A percentile compares a stretch with the other conserved stretches of the same genome.
These are phyloP conservation scores for Phrixothrix hirtus DNA, from an alignment of 2,888 invertebrate species.

Conservation along the genomic window DNA sequence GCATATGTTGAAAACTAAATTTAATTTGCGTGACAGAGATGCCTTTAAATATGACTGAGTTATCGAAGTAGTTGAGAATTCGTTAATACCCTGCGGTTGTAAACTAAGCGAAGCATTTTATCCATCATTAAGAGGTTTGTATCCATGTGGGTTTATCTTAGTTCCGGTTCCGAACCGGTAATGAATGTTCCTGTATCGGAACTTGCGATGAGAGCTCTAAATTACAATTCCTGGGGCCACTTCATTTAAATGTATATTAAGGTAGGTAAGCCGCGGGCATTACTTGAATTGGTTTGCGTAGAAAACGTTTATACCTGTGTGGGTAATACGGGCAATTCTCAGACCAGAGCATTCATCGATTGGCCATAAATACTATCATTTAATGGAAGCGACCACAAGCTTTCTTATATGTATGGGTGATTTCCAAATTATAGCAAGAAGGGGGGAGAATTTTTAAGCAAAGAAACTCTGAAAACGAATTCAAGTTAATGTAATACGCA, in stretches of 20 bases:
- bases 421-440: no score
- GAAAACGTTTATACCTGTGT: constrained; percentile 26
- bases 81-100: constrained; percentile 3
- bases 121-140: constrained; percentile 40
- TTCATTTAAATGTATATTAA: constrained; percentile 36
- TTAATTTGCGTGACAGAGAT: constrained; percentile 7
- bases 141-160: constrained; percentile 39
- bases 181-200: constrained; percentile 42
- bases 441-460: no score
- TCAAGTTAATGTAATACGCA: no score
- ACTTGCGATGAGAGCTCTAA: constrained; percentile 32
- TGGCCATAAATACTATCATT: constrained; percentile 16
- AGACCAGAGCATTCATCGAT: constrained; percentile 20
- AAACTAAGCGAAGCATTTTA: constrained; percentile 38
- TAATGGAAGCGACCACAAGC: no score
- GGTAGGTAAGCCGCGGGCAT: constrained; percentile 30
- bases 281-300: constrained; percentile 30
- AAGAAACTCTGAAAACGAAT: no score
- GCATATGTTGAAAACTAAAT: constrained; percentile 12
- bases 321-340: constrained; percentile 21
- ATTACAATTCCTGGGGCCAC: constrained; percentile 36
- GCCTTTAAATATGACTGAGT: neutral
- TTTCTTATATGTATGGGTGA: no score
- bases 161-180: constrained; percentile 41
- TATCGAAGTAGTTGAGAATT: constrained; percentile 16